Conservation (phyloP, 2,888 invertebrate genomes). For the Phalangium opilio region DNA sequence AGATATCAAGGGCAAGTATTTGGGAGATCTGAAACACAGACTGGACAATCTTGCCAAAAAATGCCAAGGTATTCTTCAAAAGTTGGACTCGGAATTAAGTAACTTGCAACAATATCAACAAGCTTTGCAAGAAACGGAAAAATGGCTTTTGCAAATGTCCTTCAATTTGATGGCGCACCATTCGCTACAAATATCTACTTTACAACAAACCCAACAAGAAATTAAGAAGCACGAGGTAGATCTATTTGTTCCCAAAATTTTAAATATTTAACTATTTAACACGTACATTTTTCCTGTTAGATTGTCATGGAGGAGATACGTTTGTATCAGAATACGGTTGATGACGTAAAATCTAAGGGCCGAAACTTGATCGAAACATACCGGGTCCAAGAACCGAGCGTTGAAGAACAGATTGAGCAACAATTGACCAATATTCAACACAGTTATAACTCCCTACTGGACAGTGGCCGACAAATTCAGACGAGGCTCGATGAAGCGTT, state of each 20-base stretch:
- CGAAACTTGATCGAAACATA: conserved; percentile 68
- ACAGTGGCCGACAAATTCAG: conserved; percentile 72
- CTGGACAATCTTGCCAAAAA: conserved; percentile 40
- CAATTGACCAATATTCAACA: conserved; percentile 82
- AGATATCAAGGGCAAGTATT: conserved; percentile 46
- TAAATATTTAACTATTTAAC: conserved; percentile 2
- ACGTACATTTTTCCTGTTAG: conserved; percentile 16
- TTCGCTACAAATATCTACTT: conserved; percentile 75
- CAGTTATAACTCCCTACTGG: conserved; percentile 73
- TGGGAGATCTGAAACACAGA: conserved; percentile 49
- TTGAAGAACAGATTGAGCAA: conserved; percentile 60
- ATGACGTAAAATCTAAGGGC: conserved; percentile 67
- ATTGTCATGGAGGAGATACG: conserved; percentile 44
- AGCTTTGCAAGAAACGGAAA: conserved; percentile 80
- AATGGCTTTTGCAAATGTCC: conserved; percentile 85
- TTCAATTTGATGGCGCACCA: conserved; percentile 94
- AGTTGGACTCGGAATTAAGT: conserved; percentile 60
- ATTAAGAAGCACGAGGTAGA: conserved; percentile 63
- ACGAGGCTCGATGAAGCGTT: conserved; percentile 71
- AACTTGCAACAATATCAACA: conserved; percentile 54
- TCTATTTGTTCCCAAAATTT: conserved; percentile 2
- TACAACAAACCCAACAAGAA: conserved; percentile 79
- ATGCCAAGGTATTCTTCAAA: conserved; percentile 26
- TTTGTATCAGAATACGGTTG: conserved; percentile 62
- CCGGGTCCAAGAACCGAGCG: conserved; percentile 38